These are phyloP conservation scores for Beroe ovata DNA, from an alignment of 37 sponge, comb jelly and placozoan genomes.

Conservation along the genomic window DNA sequence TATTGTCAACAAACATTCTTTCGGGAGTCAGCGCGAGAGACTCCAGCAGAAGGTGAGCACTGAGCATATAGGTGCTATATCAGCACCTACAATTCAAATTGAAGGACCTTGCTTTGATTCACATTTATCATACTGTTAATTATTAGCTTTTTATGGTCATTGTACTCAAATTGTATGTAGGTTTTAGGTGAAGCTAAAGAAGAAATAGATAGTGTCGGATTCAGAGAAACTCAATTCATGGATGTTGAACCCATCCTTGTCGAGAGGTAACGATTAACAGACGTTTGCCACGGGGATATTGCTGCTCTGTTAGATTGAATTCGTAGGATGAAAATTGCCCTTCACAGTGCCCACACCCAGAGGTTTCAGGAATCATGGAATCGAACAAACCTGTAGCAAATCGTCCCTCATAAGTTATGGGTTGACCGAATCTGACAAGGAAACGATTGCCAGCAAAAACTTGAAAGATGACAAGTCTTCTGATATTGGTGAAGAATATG, in stretches of 20 bases:
- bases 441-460: background rate
- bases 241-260: constrained; percentile 34
- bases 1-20: constrained; percentile 42
- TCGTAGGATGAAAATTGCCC: too few relatives aligned
- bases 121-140: too few relatives aligned
- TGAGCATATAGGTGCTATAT: too few relatives aligned
- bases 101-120: background rate
- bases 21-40: constrained; percentile 21
- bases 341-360: too few relatives aligned
- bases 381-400: constrained; percentile 6
- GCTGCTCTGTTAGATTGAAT: too few relatives aligned
- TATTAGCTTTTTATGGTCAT: too few relatives aligned
- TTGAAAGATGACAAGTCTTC: background rate
- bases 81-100: too few relatives aligned
- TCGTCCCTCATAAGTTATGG: constrained; percentile 1
- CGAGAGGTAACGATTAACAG: too few relatives aligned
- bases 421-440: constrained; percentile 54
- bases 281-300: too few relatives aligned
- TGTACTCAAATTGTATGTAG: too few relatives aligned
- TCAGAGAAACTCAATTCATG: constrained; percentile 34
- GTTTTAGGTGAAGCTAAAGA: constrained; percentile 44
- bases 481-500: background rate
- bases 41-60: constrained; percentile 59
- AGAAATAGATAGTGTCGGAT: constrained; percentile 3
- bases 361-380: constrained; percentile 38